Percentiles rank a stretch among this genome's conserved stretches.
These are phyloP conservation scores for Diceros bicornis DNA, from an alignment of 2,797 vertebrate genomes.

Conservation along the genomic window DNA sequence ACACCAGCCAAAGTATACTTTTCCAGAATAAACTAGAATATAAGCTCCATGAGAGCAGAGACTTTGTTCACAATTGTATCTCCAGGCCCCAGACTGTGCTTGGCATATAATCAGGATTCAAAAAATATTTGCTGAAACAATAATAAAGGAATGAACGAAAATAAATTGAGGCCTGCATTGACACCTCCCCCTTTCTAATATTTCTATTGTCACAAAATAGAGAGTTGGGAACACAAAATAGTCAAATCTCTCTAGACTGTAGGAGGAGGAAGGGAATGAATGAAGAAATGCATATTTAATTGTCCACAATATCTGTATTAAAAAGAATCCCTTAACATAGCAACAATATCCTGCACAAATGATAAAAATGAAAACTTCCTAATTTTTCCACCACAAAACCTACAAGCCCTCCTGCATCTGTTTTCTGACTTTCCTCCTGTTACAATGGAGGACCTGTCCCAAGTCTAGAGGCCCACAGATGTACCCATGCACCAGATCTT, in stretches of 20 bases:
- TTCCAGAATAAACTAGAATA: conserved; percentile 5
- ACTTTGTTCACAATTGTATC: neutral
- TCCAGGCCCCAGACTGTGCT: neutral
- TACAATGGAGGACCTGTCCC: neutral
- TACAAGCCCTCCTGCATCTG: neutral
- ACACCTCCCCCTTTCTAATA: neutral
- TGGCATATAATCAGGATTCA: neutral
- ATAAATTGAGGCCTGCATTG: neutral
- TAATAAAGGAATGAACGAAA: neutral
- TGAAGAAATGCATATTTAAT: neutral
- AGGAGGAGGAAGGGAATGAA: neutral
- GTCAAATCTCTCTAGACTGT: neutral
- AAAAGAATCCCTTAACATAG: neutral
- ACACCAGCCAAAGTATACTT: neutral
- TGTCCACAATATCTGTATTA: neutral
- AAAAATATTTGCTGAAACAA: neutral
- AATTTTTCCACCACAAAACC: neutral
- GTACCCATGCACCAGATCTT: neutral
- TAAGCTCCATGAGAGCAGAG: neutral
- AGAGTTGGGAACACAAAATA: neutral
- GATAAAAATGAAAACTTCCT: conserved; percentile 20
- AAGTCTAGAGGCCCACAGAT: neutral
- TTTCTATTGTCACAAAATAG: neutral
- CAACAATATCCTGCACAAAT: neutral
- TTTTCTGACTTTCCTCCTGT: neutral